phyloP scores from a whole-genome alignment of 2,113 vertebrate species.

The Petrocephalus microphthalmus region DNA sequence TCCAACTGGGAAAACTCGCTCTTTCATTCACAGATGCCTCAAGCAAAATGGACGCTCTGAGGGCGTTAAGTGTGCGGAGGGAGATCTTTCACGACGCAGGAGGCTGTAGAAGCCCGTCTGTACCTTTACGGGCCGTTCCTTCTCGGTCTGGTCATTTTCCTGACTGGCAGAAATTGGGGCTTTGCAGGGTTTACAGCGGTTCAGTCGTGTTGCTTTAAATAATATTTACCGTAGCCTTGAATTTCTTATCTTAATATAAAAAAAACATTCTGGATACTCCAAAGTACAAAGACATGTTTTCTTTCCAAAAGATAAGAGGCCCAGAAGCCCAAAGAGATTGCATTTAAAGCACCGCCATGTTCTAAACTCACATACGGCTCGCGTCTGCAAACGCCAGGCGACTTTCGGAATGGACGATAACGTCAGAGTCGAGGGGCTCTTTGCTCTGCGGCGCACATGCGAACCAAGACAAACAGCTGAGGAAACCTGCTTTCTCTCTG shows the following conservation, averaged over 20 bases:
- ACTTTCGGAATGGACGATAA: neutral
- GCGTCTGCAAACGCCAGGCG: too few relatives aligned
- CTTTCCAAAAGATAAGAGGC: slow-evolving; percentile 15
- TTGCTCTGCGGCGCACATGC: neutral
- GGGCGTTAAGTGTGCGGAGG: neutral
- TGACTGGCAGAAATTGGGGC: neutral
- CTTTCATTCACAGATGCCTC: neutral
- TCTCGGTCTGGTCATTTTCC: neutral
- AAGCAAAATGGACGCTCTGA: neutral
- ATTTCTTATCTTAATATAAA: slow-evolving; percentile 21
- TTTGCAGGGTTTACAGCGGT: neutral
- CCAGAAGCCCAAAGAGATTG: neutral
- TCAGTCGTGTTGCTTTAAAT: slow-evolving; percentile 13
- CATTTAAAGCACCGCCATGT: neutral
- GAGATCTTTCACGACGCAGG: neutral
- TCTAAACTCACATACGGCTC: neutral
- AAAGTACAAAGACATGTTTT: slow-evolving; percentile 24
- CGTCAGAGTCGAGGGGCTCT: neutral
- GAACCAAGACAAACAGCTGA: neutral
- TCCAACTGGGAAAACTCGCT: neutral
- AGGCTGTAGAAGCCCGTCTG: neutral
- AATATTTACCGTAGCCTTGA: slow-evolving; percentile 21
- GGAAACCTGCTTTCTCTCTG: slow-evolving; percentile 17
- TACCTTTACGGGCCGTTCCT: neutral
- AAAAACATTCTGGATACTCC: slow-evolving; percentile 18